Evolutionary conservation across 1,140 invertebrate species (phyloP), one percentile per base, ranked within the genome.

Genomic region (Drosophila mauritiana): DNA sequence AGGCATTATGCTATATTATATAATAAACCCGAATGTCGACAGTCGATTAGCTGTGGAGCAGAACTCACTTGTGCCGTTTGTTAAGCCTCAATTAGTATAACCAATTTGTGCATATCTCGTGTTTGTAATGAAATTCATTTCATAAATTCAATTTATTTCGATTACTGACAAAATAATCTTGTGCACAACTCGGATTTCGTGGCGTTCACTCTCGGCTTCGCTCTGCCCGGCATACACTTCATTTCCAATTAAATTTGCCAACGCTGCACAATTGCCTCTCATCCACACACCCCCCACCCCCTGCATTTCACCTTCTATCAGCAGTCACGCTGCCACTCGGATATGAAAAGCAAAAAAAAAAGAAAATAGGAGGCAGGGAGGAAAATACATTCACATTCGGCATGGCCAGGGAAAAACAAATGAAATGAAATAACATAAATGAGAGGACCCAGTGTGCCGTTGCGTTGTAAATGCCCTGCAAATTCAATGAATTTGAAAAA

Each of bases 91-190:
- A 84, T 89, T 89, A 84, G 67, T 59, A 61, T 49, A 78, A 88
- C 56, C 76, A 89, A 77, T 80, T 86, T 83, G 64, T 57, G 63
- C 52, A 69, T 63, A 55, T 79, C 55, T 76, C 79, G 49, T 58
- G 43, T 53, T 46, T 45, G 46, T 84, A 80, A 89, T 88, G 80
- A 83, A 89, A 89, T 89, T 89, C 77, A 89, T 84, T 89, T 89
- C 68, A 85, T 84, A 89, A 89, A 89, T 89, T 89, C 84, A 89
- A 89, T 89, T 89, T 89, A 72, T 80, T 84, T 89, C 80, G 80
- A 89, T 89, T 89, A 89, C 89, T 78, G 84, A 82, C 84, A 84
- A 89, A 89, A 89, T 88, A 89, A 88, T 88, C 84, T 88, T 89
- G 77, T 89, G 61, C 64, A 48, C 65, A 48, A 27, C 65, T 70